Evolutionary conservation across 2,113 vertebrate genomes (phyloP).

Genomic region (Procavia capensis): DNA sequence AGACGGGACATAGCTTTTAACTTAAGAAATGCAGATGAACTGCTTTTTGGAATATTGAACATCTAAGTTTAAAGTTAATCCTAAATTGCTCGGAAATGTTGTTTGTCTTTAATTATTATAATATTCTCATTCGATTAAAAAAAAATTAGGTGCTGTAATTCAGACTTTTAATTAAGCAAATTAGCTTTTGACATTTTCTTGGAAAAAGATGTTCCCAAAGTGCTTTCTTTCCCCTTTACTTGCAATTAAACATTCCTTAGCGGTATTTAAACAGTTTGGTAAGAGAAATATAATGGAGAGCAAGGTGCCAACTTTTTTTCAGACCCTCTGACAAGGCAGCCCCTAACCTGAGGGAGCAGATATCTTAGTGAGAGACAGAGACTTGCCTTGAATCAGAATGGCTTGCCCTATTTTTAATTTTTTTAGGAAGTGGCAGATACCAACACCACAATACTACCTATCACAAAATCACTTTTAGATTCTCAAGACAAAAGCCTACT

Average conservation of each 20-base stretch:
- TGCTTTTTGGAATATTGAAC: neutral
- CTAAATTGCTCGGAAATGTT: constrained; percentile 55
- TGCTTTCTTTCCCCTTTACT: constrained; percentile 75
- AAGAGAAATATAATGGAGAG: constrained; percentile 51
- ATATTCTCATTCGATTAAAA: constrained; percentile 70
- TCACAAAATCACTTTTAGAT: constrained; percentile 40
- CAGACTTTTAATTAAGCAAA: constrained; percentile 81
- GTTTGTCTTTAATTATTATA: constrained; percentile 79
- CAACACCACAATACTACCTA: neutral
- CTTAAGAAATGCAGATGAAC: neutral
- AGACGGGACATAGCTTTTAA: neutral
- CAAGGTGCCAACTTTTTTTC: constrained; percentile 61
- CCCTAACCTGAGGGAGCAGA: constrained; percentile 42
- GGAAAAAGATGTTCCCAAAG: constrained; percentile 85
- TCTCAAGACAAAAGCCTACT: neutral
- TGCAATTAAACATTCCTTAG: constrained; percentile 87
- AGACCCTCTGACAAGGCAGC: neutral
- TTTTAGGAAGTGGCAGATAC: neutral
- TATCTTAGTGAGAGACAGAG: constrained; percentile 12
- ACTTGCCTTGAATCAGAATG: neutral
- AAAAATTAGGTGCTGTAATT: constrained; percentile 77
- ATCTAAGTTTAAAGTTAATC: constrained; percentile 67
- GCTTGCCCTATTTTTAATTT: neutral
- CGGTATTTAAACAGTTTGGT: constrained; percentile 83
- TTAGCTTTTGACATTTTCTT: constrained; percentile 83